phyloP scores from a whole-genome alignment of 2,113 vertebrate species.

The Elaphurus davidianus region DNA sequence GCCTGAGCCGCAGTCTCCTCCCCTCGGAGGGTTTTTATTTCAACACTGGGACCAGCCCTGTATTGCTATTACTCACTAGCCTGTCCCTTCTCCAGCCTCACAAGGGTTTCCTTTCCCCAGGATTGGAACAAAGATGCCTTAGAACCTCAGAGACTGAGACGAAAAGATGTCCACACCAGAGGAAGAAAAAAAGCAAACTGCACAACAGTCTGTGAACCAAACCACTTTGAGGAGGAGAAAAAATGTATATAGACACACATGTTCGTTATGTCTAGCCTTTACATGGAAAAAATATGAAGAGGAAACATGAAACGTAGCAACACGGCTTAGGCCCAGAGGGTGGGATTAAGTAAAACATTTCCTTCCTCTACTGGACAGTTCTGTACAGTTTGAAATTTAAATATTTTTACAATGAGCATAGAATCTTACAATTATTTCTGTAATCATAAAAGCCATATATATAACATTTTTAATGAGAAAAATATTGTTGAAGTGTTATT shows the following conservation, averaged over 20 bases:
- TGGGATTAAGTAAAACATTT: neutral
- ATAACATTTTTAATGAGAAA: neutral
- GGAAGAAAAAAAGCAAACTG: neutral
- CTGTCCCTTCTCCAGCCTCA: neutral
- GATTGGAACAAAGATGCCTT: neutral
- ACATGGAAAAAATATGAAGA: neutral
- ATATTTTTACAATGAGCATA: neutral
- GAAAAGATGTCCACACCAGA: neutral
- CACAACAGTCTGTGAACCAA: neutral
- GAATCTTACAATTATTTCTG: neutral
- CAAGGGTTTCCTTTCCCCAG: neutral
- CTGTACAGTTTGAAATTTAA: neutral
- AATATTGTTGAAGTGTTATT: neutral
- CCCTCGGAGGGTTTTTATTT: too few relatives aligned
- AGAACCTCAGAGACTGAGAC: neutral
- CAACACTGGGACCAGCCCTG: fast-evolving
- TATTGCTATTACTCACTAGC: neutral
- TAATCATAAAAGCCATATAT: neutral
- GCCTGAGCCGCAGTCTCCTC: too few relatives aligned
- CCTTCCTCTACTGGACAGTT: neutral
- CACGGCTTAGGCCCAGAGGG: neutral
- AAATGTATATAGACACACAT: fast-evolving
- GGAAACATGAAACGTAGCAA: neutral
- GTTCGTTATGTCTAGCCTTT: neutral
- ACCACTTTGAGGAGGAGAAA: neutral